phyloP scores from a whole-genome alignment of 2,797 vertebrate genomes.

The Tolypeutes matacus region DNA sequence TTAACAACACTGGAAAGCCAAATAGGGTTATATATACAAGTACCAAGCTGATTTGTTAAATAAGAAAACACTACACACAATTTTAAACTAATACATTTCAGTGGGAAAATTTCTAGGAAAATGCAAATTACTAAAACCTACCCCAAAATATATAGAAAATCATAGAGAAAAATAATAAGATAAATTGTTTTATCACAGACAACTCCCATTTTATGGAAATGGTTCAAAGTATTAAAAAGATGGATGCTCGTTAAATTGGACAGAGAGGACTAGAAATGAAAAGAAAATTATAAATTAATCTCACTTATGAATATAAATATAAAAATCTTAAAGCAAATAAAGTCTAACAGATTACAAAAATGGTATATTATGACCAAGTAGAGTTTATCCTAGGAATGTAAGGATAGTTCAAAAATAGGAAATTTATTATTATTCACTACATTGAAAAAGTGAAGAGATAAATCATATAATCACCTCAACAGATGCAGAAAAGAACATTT shows the following conservation, averaged over 20 bases:
- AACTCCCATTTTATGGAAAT: constrained; percentile 46
- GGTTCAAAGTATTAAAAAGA: constrained; percentile 4
- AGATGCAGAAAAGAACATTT: not conserved
- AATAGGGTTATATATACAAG: not conserved
- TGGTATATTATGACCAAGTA: not conserved
- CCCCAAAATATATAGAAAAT: not conserved
- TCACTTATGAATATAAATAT: constrained; percentile 16
- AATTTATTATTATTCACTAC: constrained; percentile 44
- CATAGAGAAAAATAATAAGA: not conserved
- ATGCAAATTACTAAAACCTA: constrained; percentile 37
- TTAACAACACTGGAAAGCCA: constrained; percentile 10
- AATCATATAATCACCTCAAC: constrained; percentile 36
- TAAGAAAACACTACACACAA: constrained; percentile 8
- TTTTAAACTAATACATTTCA: constrained; percentile 31
- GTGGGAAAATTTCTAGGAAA: constrained; percentile 24
- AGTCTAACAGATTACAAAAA: constrained; percentile 45
- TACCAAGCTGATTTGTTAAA: not conserved
- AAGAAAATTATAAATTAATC: constrained; percentile 2
- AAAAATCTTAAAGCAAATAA: constrained; percentile 35
- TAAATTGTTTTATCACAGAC: not conserved
- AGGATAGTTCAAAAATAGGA: not conserved
- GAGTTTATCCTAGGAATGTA: not conserved
- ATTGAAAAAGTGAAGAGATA: constrained; percentile 29
- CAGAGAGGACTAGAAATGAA: not conserved
- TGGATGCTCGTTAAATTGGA: not conserved